Evolutionary conservation across 2,888 invertebrate genomes (phyloP).

Genomic region (Diabrotica balteata): DNA sequence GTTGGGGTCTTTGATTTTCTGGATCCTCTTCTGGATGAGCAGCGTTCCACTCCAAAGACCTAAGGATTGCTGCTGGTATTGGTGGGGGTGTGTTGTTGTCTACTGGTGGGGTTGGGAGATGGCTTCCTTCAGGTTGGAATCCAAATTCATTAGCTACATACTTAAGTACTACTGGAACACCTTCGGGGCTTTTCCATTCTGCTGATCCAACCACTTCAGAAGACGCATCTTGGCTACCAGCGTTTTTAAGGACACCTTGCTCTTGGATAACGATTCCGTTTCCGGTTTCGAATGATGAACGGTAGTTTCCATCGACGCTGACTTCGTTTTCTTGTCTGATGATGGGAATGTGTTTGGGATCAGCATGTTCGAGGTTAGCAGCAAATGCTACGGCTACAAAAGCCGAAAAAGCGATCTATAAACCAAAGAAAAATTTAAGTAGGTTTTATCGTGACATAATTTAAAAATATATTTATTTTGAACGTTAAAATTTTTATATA

Average conservation of each 20-base stretch:
- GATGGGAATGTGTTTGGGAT: slow-evolving; percentile 42
- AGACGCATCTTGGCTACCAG: slow-evolving; percentile 46
- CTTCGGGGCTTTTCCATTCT: slow-evolving; percentile 46
- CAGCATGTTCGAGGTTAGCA: slow-evolving; percentile 41
- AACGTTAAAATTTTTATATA: too few species aligned
- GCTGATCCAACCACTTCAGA: slow-evolving; percentile 43
- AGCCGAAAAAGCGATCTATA: slow-evolving; percentile 46
- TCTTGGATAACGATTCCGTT: slow-evolving; percentile 62
- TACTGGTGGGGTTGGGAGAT: slow-evolving; percentile 65
- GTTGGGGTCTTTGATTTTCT: not conserved
- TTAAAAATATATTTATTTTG: too few species aligned
- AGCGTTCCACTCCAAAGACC: slow-evolving; percentile 70
- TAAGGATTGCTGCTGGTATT: slow-evolving; percentile 72
- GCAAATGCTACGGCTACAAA: slow-evolving; percentile 46
- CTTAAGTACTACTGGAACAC: slow-evolving; percentile 38
- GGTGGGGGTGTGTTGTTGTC: slow-evolving; percentile 76
- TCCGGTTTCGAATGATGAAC: slow-evolving; percentile 62
- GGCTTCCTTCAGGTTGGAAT: slow-evolving; percentile 62
- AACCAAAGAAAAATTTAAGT: not conserved
- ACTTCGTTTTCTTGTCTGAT: slow-evolving; percentile 56
- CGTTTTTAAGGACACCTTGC: slow-evolving; percentile 51
- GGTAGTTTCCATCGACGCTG: slow-evolving; percentile 62
- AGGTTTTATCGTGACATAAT: too few species aligned
- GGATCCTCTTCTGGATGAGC: slow-evolving; percentile 64
- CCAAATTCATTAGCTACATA: slow-evolving; percentile 69